Evolutionary conservation across 2,797 vertebrate species (phyloP).

Genomic region (Cynodonichthys magdalenae): DNA sequence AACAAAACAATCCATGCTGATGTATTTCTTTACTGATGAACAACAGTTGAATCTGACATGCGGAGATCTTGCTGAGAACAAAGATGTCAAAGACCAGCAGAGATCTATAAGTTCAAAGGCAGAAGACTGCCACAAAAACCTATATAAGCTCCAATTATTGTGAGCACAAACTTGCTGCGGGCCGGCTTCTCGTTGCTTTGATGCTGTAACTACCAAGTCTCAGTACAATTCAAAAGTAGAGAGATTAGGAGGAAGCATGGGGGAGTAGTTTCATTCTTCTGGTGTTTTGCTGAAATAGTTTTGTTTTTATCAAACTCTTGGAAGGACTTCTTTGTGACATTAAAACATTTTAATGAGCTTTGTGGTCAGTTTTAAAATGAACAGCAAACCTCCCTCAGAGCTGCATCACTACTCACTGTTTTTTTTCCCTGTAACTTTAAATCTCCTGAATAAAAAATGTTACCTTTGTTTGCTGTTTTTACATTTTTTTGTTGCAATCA

Average conservation of each 20-base stretch:
- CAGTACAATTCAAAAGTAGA: slow-evolving; percentile 2
- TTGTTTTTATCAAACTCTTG: neutral
- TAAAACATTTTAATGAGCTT: neutral
- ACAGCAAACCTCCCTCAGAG: neutral
- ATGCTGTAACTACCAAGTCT: neutral
- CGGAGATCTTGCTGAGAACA: slow-evolving; percentile 39
- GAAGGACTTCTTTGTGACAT: neutral
- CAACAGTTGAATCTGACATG: slow-evolving; percentile 31
- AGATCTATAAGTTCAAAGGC: slow-evolving; percentile 57
- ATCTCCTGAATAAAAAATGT: slow-evolving; percentile 10
- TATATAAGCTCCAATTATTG: slow-evolving; percentile 32
- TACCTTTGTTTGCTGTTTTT: neutral
- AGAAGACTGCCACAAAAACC: slow-evolving; percentile 38
- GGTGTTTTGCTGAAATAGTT: neutral
- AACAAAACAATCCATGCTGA: too few relatives aligned
- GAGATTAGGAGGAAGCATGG: slow-evolving; percentile 10
- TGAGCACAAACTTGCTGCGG: slow-evolving; percentile 13
- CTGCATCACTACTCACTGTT: neutral
- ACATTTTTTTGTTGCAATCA: neutral
- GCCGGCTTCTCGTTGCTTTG: slow-evolving; percentile 28
- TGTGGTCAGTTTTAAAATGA: neutral
- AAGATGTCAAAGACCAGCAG: slow-evolving; percentile 33
- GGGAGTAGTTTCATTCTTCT: neutral
- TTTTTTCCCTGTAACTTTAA: neutral
- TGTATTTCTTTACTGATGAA: too few relatives aligned